Conservation (phyloP, 2,888 invertebrate genomes). For the Andrena fulva region DNA sequence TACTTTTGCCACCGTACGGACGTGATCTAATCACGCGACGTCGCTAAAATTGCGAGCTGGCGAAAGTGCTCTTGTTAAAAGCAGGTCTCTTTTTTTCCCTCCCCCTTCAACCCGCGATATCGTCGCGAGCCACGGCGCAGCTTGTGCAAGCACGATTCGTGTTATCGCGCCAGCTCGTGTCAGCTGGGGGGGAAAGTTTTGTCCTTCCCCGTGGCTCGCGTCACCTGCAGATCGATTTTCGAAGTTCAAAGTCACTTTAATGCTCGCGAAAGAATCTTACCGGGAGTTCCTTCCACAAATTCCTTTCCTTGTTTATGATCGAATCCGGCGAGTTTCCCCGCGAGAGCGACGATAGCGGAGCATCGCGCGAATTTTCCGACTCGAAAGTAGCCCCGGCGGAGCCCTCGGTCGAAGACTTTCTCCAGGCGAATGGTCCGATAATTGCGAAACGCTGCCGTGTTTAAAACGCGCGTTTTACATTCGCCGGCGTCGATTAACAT, state of each 20-base stretch:
- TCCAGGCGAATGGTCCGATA: constrained; percentile 41
- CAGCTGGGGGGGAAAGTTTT: background rate
- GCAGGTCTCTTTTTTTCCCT: background rate
- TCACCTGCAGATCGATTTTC: background rate
- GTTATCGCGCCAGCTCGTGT: constrained; percentile 7
- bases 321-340: too few species aligned
- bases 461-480: constrained; percentile 45
- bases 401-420: constrained; percentile 42
- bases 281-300: too few species aligned
- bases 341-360: too few species aligned
- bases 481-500: constrained; percentile 51
- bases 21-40: constrained; percentile 12
- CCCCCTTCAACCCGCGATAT: background rate
- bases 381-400: background rate
- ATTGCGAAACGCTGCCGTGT: constrained; percentile 47
- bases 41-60: background rate
- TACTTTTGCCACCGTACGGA: background rate
- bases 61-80: background rate
- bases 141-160: constrained; percentile 1
- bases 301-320: too few species aligned
- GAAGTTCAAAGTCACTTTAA: too few species aligned
- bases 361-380: constrained; percentile 2
- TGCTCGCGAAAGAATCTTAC: too few species aligned
- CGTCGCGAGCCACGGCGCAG: background rate
- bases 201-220: background rate